Evolutionary conservation across 2,113 vertebrate genomes (phyloP).

Genomic region (Carassius carassius): DNA sequence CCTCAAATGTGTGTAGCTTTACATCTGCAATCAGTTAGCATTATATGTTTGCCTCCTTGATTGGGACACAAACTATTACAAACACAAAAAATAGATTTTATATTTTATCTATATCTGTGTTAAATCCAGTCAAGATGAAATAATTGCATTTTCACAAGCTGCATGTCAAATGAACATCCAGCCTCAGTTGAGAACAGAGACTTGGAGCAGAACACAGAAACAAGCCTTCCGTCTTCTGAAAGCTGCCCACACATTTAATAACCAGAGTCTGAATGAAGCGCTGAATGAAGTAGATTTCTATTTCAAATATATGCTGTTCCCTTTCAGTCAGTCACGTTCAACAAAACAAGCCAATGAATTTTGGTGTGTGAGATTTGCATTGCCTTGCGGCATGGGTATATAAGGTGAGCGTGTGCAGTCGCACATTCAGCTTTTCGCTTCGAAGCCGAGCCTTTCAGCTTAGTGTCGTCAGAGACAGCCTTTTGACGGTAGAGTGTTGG

Average conservation of each 20-base stretch:
- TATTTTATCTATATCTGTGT: constrained; percentile 32
- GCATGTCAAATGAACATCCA: constrained; percentile 18
- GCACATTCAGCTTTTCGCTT: no score
- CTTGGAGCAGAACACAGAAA: not conserved
- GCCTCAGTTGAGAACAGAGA: not conserved
- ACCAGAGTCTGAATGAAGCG: constrained; percentile 34
- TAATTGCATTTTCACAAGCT: not conserved
- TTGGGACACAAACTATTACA: no score
- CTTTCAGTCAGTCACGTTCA: no score
- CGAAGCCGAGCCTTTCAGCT: no score
- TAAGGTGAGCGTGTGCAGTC: no score
- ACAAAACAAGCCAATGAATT: no score
- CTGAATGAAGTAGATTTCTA: not conserved
- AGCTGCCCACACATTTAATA: constrained; percentile 30
- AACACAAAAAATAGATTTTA: constrained; percentile 10
- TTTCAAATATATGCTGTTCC: not conserved
- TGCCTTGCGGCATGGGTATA: no score
- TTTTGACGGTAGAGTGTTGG: no score
- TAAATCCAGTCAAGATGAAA: constrained; percentile 18
- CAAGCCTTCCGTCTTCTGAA: constrained; percentile 38
- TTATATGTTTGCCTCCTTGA: constrained; percentile 18
- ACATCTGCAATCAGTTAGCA: constrained; percentile 41
- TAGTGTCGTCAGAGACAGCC: no score
- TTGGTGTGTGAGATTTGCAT: no score
- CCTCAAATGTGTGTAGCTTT: not conserved